Conservation (phyloP, 2,888 invertebrate genomes). For the Gasteruption jaculator region DNA sequence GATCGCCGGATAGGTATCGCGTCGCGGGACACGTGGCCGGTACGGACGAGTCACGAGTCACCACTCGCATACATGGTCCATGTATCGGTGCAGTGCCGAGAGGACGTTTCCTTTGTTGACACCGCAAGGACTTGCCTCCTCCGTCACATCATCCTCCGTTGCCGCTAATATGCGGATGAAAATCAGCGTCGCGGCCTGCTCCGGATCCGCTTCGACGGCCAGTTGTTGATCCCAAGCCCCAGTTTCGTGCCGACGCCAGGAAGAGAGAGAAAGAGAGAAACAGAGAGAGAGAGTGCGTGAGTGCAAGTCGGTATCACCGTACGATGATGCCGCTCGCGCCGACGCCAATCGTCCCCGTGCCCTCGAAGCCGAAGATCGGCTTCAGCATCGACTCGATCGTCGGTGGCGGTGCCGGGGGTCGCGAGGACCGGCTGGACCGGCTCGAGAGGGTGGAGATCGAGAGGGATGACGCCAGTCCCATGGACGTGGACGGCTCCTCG, state of each 20-base stretch:
- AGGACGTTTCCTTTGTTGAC: too few species aligned
- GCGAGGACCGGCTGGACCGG: constrained; percentile 33
- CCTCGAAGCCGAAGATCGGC: constrained; percentile 89
- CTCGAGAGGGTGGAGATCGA: constrained; percentile 42
- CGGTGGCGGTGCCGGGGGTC: constrained; percentile 53
- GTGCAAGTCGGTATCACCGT: constrained; percentile 32
- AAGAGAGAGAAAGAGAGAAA: constrained; percentile 10
- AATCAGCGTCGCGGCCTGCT: too few species aligned
- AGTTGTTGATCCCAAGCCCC: too few species aligned
- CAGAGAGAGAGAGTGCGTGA: constrained; percentile 2
- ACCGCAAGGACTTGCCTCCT: too few species aligned
- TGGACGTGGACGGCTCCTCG: constrained; percentile 43
- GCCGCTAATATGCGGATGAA: too few species aligned
- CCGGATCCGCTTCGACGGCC: too few species aligned
- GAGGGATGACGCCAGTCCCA: constrained; percentile 39
- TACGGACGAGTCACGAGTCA: too few species aligned
- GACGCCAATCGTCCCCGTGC: constrained; percentile 87
- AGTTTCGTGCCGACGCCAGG: constrained; percentile 12
- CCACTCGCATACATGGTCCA: background rate
- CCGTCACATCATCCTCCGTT: too few species aligned
- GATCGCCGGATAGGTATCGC: too few species aligned
- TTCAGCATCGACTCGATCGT: constrained; percentile 94
- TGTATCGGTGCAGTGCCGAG: background rate
- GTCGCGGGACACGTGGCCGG: too few species aligned
- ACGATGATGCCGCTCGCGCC: constrained; percentile 95